phyloP scores from a whole-genome alignment of 2,113 vertebrate genomes.

The Alligator sinensis region DNA sequence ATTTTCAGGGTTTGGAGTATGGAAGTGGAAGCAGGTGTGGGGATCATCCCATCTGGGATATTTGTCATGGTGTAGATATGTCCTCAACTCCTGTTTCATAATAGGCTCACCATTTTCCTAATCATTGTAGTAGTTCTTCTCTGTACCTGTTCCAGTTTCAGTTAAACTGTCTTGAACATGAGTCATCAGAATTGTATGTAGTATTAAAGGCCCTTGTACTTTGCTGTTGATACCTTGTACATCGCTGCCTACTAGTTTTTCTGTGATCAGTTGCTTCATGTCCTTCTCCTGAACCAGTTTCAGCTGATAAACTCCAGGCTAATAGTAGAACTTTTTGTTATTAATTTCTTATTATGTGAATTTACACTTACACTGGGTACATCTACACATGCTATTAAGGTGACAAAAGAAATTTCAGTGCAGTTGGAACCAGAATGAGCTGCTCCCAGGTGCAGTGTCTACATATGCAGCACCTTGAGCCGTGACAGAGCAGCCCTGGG shows the following conservation, averaged over 20 bases:
- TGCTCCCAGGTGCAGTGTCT: too few species aligned
- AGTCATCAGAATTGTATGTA: conserved; percentile 3
- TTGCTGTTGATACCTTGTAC: background rate
- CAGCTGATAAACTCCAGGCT: conserved; percentile 48
- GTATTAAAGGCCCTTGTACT: background rate
- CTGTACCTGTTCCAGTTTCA: background rate
- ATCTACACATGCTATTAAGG: background rate
- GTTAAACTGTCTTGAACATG: background rate
- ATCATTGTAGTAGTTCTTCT: background rate
- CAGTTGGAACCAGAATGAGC: too few species aligned
- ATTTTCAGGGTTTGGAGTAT: too few species aligned
- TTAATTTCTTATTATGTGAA: conserved; percentile 31
- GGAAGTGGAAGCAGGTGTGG: too few species aligned
- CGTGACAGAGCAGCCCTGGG: too few species aligned
- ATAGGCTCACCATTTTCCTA: background rate
- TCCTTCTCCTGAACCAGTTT: conserved; percentile 20
- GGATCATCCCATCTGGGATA: too few species aligned
- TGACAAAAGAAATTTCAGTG: too few species aligned
- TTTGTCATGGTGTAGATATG: too few species aligned
- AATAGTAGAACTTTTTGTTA: conserved; percentile 29
- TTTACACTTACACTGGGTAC: conserved; percentile 40
- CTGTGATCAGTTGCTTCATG: background rate
- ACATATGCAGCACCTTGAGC: too few species aligned
- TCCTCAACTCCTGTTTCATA: too few species aligned
- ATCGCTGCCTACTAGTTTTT: background rate